Conservation (phyloP, 92 coral and sea anemone genomes). For the Epizoanthus ramosus region DNA sequence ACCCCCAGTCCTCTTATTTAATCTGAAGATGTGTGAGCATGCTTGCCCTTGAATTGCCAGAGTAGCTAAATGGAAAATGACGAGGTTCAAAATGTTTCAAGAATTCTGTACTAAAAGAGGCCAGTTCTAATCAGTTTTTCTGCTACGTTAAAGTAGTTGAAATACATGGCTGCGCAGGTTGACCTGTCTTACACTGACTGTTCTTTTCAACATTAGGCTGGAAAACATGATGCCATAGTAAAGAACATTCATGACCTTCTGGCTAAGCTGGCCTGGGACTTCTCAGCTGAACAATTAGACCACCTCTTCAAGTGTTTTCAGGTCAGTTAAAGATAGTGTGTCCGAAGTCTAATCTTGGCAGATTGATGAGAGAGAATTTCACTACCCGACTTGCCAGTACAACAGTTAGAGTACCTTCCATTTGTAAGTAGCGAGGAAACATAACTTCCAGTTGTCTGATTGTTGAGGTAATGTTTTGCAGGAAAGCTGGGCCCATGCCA, state of each 20-base stretch:
- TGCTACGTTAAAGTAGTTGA: not conserved
- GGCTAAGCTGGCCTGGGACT: slow-evolving; percentile 99
- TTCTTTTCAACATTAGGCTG: slow-evolving; percentile 70
- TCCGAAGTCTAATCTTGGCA: not conserved
- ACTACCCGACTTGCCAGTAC: not conserved
- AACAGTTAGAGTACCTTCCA: no score
- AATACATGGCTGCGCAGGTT: not conserved
- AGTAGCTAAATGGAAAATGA: no score
- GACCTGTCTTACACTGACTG: no score
- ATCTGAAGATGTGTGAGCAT: no score
- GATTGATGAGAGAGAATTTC: not conserved
- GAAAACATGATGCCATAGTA: slow-evolving; percentile 97
- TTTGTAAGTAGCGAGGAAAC: no score
- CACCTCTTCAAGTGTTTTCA: slow-evolving; percentile 96
- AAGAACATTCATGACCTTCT: slow-evolving; percentile 94
- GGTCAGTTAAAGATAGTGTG: slow-evolving; percentile 50
- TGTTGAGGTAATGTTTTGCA: slow-evolving; percentile 21
- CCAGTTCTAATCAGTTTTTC: not conserved
- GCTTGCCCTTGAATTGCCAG: no score
- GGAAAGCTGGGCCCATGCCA: slow-evolving; percentile 99
- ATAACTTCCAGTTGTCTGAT: no score
- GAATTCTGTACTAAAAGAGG: not conserved
- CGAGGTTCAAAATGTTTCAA: no score
- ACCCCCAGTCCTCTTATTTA: no score
- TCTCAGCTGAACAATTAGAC: slow-evolving; percentile 97